Percentiles rank a stretch among this genome's conserved stretches.
Evolutionary conservation across 2,113 vertebrate species (phyloP).

Genomic region (Cochlearius cochlearius): DNA sequence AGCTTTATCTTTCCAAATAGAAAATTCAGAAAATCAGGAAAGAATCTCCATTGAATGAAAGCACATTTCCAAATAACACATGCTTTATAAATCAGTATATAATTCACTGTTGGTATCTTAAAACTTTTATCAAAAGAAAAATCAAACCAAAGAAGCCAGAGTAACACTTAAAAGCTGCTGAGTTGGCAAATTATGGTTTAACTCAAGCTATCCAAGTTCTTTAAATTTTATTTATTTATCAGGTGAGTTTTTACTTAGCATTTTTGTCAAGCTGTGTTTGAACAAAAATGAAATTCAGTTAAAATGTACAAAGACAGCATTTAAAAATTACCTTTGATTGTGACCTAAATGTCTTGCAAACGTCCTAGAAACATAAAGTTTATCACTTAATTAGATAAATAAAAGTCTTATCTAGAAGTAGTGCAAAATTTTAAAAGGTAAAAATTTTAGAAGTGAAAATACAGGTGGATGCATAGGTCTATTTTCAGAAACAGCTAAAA

Average conservation of each 20-base stretch:
- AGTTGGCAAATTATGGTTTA: not conserved
- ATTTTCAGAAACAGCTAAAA: not conserved
- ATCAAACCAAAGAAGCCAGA: not conserved
- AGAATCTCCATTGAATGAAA: not conserved
- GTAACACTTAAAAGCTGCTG: not conserved
- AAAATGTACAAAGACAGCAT: not conserved
- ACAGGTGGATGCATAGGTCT: not conserved
- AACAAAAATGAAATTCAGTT: not conserved
- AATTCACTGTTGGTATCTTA: not conserved
- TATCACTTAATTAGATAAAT: not conserved
- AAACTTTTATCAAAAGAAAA: not conserved
- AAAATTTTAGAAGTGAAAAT: not conserved
- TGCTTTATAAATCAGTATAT: not conserved
- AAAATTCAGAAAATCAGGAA: not conserved
- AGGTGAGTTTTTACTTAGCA: not conserved
- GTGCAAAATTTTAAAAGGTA: not conserved
- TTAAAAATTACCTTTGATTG: not conserved
- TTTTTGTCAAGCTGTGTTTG: not conserved
- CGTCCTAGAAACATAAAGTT: not conserved
- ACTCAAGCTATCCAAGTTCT: not conserved
- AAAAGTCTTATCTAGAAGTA: not conserved
- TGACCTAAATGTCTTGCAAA: not conserved
- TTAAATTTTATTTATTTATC: not conserved
- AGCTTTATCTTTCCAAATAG: not conserved
- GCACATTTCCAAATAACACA: not conserved